Evolutionary conservation across 2,888 invertebrate species (phyloP).

Genomic region (Agrochola lychnidis): DNA sequence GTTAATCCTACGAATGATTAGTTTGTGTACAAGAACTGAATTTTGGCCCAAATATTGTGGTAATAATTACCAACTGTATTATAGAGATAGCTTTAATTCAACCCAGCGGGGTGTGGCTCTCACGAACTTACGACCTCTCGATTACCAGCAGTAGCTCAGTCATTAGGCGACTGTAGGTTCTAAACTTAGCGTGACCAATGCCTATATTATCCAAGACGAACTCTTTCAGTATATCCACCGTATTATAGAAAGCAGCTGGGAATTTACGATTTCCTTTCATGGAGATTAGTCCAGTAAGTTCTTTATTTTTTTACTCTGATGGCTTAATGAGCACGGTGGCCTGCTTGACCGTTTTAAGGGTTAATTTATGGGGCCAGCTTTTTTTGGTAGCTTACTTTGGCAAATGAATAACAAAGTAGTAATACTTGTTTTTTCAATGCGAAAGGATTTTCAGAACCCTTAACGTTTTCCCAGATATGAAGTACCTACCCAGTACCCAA

Average conservation of each 20-base stretch:
- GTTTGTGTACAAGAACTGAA: not conserved
- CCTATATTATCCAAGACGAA: constrained; percentile 24
- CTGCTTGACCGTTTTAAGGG: constrained; percentile 28
- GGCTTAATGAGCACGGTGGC: constrained; percentile 38
- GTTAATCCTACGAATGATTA: constrained; percentile 6
- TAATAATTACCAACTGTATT: not conserved
- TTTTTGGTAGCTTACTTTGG: not conserved
- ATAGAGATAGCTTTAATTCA: too few species aligned
- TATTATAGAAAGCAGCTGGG: constrained; percentile 16
- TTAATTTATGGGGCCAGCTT: constrained; percentile 33
- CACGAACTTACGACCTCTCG: constrained; percentile 36
- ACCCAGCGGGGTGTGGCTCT: constrained; percentile 26
- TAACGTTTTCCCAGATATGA: not conserved
- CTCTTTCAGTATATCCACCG: not conserved
- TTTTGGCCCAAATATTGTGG: not conserved
- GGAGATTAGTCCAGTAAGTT: constrained; percentile 41
- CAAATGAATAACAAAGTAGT: not conserved
- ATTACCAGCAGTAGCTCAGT: constrained; percentile 15
- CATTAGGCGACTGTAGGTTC: constrained; percentile 29
- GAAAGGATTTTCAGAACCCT: not conserved
- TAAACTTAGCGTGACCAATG: constrained; percentile 47
- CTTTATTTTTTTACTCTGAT: constrained; percentile 32
- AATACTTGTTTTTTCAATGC: not conserved
- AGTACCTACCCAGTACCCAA: not conserved
- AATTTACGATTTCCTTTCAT: constrained; percentile 52